Percentiles rank a stretch among this genome's conserved stretches.
Evolutionary conservation across 1,140 invertebrate species (phyloP).

Genomic region (Spodoptera litura): DNA sequence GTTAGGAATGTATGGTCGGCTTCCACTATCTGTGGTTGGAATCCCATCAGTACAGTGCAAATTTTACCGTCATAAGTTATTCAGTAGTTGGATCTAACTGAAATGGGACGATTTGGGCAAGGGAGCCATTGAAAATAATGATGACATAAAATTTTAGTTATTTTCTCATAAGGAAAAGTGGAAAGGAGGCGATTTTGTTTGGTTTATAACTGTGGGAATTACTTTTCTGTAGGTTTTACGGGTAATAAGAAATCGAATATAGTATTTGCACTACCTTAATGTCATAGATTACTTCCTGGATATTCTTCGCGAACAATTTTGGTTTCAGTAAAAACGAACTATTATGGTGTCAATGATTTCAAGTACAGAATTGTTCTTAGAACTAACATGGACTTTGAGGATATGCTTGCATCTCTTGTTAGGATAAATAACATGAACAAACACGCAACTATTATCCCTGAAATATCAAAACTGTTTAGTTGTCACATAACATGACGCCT

Average conservation of each 20-base stretch:
- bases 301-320: no score
- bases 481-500: no score
- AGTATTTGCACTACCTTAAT: no score
- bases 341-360: no score
- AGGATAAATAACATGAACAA: no score
- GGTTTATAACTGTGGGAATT: not conserved
- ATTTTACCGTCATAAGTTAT: conserved; percentile 14
- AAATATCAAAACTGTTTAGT: no score
- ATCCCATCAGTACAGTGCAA: not conserved
- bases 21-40: not conserved
- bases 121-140: conserved; percentile 11
- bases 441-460: no score
- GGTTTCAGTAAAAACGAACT: no score
- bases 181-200: conserved; percentile 1
- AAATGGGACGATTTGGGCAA: not conserved
- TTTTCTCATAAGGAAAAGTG: conserved; percentile 23
- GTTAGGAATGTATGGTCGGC: not conserved
- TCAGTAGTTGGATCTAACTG: conserved; percentile 18
- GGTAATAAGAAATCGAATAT: not conserved
- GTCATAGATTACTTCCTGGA: no score
- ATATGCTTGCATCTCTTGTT: no score
- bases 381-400: no score
- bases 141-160: conserved; percentile 40
- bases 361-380: no score
- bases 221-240: not conserved